Evolutionary conservation across 2,797 vertebrate species (phyloP).

Genomic region (Cyclura pinguis): DNA sequence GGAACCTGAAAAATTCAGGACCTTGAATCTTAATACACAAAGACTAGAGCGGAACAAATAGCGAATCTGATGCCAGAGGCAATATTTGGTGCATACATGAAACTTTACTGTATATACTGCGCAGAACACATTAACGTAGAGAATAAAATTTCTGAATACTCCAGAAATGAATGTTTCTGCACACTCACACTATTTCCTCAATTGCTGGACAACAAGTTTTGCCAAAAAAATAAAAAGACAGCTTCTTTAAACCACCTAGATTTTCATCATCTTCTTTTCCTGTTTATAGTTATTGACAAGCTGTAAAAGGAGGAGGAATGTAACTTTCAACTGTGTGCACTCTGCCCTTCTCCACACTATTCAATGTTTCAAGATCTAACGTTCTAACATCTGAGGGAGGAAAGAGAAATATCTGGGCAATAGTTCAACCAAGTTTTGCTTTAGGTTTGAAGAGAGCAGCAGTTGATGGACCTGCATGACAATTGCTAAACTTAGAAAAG

Average conservation of each 20-base stretch:
- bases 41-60: not conserved
- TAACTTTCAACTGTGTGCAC: not conserved
- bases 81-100: not conserved
- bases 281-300: not conserved
- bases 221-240: not conserved
- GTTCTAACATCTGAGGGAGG: constrained; percentile 30
- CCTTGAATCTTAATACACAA: not conserved
- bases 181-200: not conserved
- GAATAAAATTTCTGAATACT: not conserved
- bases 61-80: not conserved
- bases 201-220: not conserved
- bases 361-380: constrained; percentile 21
- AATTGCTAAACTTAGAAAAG: not conserved
- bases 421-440: not conserved
- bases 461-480: constrained; percentile 12
- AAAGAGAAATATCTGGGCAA: not conserved
- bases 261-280: not conserved
- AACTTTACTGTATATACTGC: not conserved
- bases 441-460: constrained; percentile 21
- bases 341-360: constrained; percentile 14
- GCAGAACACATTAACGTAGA: not conserved
- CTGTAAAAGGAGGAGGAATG: not conserved
- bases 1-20: no score
- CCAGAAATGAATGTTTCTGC: not conserved
- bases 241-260: not conserved